Percentiles rank a stretch among this genome's conserved stretches.
phyloP scores from a whole-genome alignment of 2,888 invertebrate genomes.

The Ophion ellenae region DNA sequence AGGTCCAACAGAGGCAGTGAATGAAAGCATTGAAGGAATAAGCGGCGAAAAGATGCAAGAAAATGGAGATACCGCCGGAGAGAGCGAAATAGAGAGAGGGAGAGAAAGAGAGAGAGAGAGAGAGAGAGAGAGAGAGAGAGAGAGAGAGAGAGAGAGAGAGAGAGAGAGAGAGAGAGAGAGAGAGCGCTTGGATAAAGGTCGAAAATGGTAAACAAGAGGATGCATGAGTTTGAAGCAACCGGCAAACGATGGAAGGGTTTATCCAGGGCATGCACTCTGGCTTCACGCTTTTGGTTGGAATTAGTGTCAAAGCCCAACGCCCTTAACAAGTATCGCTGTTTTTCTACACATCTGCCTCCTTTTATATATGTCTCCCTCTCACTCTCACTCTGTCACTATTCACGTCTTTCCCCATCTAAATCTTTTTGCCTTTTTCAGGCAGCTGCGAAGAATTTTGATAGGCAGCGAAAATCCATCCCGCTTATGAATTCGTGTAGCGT shows the following conservation, averaged over 20 bases:
- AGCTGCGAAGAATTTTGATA: conserved; percentile 43
- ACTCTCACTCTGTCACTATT: background rate
- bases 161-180: conserved; percentile 12
- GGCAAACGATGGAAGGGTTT: conserved; percentile 48
- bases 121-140: conserved; percentile 3
- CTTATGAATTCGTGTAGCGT: conserved; percentile 1
- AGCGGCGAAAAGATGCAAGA: conserved; percentile 31
- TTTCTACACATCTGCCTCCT: background rate
- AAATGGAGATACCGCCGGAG: conserved; percentile 7
- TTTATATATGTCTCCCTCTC: background rate
- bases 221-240: conserved; percentile 29
- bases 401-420: background rate
- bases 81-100: background rate
- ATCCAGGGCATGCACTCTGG: conserved; percentile 42
- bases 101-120: conserved; percentile 6
- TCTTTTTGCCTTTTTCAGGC: conserved; percentile 21
- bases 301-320: conserved; percentile 65
- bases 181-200: conserved; percentile 12
- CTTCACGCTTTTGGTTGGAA: conserved; percentile 64
- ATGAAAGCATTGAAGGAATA: conserved; percentile 33
- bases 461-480: conserved; percentile 39
- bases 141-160: background rate
- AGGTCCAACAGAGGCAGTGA: conserved; percentile 19
- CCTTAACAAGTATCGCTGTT: conserved; percentile 59
- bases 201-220: conserved; percentile 42